Base-by-base conservation (phyloP, 2,113 vertebrate species). In the Blennius ocellaris region DNA sequence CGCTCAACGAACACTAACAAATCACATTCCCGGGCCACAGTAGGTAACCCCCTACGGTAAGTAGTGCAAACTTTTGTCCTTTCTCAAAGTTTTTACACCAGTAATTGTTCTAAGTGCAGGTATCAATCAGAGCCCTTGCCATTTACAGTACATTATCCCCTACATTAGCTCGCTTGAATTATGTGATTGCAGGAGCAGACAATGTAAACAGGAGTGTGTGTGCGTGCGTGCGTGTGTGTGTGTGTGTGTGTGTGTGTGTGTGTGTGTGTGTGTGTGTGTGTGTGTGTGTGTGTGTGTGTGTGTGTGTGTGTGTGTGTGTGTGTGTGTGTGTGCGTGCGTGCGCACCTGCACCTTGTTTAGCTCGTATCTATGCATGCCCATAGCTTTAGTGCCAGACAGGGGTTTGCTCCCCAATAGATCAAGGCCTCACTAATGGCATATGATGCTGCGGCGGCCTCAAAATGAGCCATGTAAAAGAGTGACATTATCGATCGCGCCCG, bases 121-220 rank as follows among this genome's bases (percentile, higher is more conserved):
- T 90, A 93, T 94, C 92, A 92, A 92, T 93, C 92, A 92, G 59
- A 75, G 82, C 69, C 21, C 30, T 82, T 90, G 92, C 89, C 89
- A 90, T 93, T 93, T 93, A 92, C 84, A 83, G 91, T 89, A 80
- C 89, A 94, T 94, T 93, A 93, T 92, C 90, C 78, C 89, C 83
- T 86, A 86, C 87, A 91, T 92, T 92, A 92, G 89, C 83, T 56
- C 83, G 15, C 58, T 64, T 89, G 89, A 93, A 90, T 93, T 89
- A 92, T 91, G 88, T 51, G 81, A 85, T 78, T 81, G 86, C 85
- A 75, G 74, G 77, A 86, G 87, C 74, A 82, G 64, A 69, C 83
- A 80, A 74, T 64, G 86, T 91, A 90, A 91, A 91, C 87, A 87
- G 15, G 65, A 14, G 48, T 8, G 62, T 58, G 41, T 83, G 67